Evolutionary conservation across 2,797 vertebrate genomes (phyloP), one percentile per base, ranked within the genome.

Genomic region (Bradypus variegatus): DNA sequence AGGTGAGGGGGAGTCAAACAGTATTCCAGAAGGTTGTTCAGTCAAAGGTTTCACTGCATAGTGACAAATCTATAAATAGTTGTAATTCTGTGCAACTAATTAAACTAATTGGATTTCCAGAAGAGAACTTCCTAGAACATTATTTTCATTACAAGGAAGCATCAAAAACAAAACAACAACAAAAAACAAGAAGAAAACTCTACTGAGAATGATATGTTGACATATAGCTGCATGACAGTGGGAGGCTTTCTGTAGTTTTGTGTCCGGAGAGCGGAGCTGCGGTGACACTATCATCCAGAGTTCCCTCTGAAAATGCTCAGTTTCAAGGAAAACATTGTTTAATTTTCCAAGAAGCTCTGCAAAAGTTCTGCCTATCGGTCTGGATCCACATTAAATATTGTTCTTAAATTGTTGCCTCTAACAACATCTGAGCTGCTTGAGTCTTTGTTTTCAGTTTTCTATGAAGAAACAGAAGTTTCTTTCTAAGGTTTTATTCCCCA

Each of bases 1-100:
- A 89, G 36, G 21, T 86, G n/a, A n/a, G 6, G 19, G 3, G 36
- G 14, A 41, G 60, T 53, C n/a, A 15, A 50, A n/a, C 2, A 72
- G 31, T 67, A 53, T 33, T 73, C 55, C 31, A 23, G 38, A 90
- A 76, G 67, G 62, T 58, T 53, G 50, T 25, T 72, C 67, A 62
- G 79, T 69, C 48, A 31, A 5, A 33, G 65, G 64, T 94, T 83
- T 60, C 21, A 60, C 23, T 79, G 67, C n/a, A 84, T 15, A 69
- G 38, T 11, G 64, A 77, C 70, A 8, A 6, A n/a, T 69, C 21
- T 86, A 13, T 13, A 38, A 33, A 19, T 77, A 77, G 10, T 76
- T 69, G 67, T 38, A n/a, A 36, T 86, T 86, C 89, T 69, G 31
- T n/a, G 64, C n/a, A 79, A 38, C 81, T 64, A 73, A 76, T 91